Percentiles rank a stretch among this genome's conserved stretches.
Evolutionary conservation across 2,888 invertebrate species (phyloP).

Genomic region (Oxystoma pomonae): DNA sequence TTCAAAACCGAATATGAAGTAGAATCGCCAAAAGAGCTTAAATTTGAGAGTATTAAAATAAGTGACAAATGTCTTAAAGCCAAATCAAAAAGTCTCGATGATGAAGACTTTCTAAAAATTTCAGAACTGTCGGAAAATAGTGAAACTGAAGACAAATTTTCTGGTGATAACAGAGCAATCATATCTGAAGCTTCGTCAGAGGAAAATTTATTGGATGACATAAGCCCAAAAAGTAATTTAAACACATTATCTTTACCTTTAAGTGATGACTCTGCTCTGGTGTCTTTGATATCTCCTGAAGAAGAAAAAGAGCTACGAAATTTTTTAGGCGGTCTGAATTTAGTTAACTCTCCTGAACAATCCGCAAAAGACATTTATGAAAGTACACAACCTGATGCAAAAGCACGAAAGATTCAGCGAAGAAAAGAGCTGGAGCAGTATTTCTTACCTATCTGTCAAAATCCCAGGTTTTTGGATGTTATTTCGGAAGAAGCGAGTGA

Average conservation of each 20-base stretch:
- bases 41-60: constrained; percentile 9
- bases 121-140: constrained; percentile 42
- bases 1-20: constrained; percentile 39
- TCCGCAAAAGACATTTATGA: constrained; percentile 30
- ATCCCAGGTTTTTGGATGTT: constrained; percentile 67
- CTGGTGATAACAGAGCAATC: constrained; percentile 42
- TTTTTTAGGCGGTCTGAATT: constrained; percentile 55
- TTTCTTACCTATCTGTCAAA: constrained; percentile 55
- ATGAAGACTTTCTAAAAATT: constrained; percentile 43
- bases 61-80: constrained; percentile 23
- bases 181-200: constrained; percentile 61
- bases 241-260: constrained; percentile 49
- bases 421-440: constrained; percentile 55
- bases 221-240: constrained; percentile 39
- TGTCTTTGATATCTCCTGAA: constrained; percentile 49
- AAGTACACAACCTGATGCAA: constrained; percentile 33
- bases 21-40: constrained; percentile 40
- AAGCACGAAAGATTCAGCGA: constrained; percentile 51
- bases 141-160: constrained; percentile 34
- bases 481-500: constrained; percentile 71
- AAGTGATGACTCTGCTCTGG: constrained; percentile 33
- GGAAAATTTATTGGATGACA: constrained; percentile 47
- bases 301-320: constrained; percentile 55
- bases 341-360: constrained; percentile 51
- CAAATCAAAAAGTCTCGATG: constrained; percentile 45